Conservation (phyloP, 2,113 vertebrate species). For the Alaudala cheleensis region DNA sequence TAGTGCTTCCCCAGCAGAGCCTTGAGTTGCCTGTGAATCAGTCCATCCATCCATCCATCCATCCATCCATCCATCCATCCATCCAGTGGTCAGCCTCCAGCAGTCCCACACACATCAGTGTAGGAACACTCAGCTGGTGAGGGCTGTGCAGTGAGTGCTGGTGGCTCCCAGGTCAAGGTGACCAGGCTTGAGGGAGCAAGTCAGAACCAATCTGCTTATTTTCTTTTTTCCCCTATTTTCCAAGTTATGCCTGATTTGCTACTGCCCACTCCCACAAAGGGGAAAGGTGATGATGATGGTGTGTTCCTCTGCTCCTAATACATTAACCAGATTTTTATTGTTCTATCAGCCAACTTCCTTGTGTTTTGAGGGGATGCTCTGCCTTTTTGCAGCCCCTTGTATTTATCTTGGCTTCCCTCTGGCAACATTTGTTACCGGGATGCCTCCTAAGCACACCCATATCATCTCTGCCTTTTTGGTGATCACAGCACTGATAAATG, state of each 20-base stretch:
- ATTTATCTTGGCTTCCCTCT: background rate
- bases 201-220: background rate
- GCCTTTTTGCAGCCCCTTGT: background rate
- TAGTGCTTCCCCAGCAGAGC: background rate
- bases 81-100: background rate
- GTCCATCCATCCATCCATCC: background rate
- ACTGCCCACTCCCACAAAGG: background rate
- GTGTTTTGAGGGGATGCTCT: background rate
- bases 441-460: background rate
- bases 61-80: background rate
- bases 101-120: background rate
- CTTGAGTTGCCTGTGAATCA: background rate
- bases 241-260: background rate
- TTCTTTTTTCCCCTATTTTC: background rate
- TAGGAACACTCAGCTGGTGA: rapidly evolving
- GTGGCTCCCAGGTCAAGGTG: background rate
- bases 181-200: background rate
- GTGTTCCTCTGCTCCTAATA: background rate
- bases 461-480: background rate
- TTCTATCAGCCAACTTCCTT: background rate
- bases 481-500: rapidly evolving
- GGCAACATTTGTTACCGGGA: background rate
- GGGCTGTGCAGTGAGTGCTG: background rate
- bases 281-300: too few relatives aligned
- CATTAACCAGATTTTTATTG: background rate